Base-by-base conservation (phyloP, 1,140 invertebrate species). In the Planococcus citri region DNA sequence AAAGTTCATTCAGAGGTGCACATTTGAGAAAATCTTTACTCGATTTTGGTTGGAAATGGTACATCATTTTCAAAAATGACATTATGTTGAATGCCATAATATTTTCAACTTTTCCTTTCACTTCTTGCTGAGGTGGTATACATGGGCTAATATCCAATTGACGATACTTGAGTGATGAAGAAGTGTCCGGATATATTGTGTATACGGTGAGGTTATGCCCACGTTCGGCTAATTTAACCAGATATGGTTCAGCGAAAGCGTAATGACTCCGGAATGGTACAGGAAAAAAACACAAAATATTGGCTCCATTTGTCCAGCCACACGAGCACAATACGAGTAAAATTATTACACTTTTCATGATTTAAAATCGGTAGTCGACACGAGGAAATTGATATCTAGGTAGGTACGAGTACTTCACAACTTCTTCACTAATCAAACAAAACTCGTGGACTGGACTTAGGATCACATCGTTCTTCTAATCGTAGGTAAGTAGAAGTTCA, bases 101-200 rank as follows among this genome's bases (percentile, higher is more conserved):
- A 51, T 2, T 51, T 33, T 33, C 29, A 3, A 6, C 12, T 12
- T 6, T 33, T 33, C 4, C 4, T 6, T 33, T 33, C 12, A 33
- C 29, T 8, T 6, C 33, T 8, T 37, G 6, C 6, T 8, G 14
- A 17, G 17, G 3, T 51, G 41, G 41, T n/a, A 51, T 14, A 20
- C 41, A 51, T 3, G 10, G 6, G 4, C 17, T 51, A 2, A 51
- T 51, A 17, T 51, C 17, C 2, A 51, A 17, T 51, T 51, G 82
- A 8, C 73, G 77, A 38, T 82, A 83, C 73, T 85, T 85, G 1
- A 77, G 73, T 1, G 79, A 71, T 0, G 79, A 76, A 38, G 76
- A n/a, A 68, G 81, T 81, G 3, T 79, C 74, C 0, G 80, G 76
- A 73, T 82, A 84, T 8, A 80, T 74, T 69, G 75, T 76, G 8